Evolutionary conservation across 2,888 invertebrate genomes (phyloP).

Genomic region (Teleiodes luculella): DNA sequence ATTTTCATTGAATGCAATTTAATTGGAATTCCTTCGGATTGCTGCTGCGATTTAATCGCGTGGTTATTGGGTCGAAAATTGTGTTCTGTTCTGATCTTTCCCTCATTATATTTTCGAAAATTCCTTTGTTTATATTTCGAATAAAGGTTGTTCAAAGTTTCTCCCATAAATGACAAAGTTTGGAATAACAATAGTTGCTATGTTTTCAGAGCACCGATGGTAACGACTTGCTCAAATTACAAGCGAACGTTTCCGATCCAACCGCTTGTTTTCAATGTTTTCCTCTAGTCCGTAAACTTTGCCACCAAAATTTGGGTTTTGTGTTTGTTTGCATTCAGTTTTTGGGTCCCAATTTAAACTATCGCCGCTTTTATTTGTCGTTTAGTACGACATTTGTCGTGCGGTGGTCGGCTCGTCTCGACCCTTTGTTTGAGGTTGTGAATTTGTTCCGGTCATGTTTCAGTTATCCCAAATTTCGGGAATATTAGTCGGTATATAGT

Average conservation of each 20-base stretch:
- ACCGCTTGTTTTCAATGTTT: conserved; percentile 62
- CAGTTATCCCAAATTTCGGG: conserved; percentile 51
- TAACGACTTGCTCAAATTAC: conserved; percentile 45
- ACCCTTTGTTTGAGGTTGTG: conserved; percentile 62
- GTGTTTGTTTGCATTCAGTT: conserved; percentile 71
- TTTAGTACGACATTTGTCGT: conserved; percentile 70
- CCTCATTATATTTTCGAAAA: neutral
- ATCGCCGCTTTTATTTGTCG: conserved; percentile 74
- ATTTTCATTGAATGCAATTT: conserved; percentile 71
- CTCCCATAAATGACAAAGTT: neutral
- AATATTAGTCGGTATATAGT: conserved; percentile 60
- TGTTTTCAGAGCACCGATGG: conserved; percentile 15
- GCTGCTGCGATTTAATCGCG: conserved; percentile 49
- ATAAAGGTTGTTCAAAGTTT: conserved; percentile 6
- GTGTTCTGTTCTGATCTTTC: conserved; percentile 16
- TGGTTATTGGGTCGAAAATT: conserved; percentile 42
- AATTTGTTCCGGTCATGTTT: conserved; percentile 58
- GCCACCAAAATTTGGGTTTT: conserved; percentile 48
- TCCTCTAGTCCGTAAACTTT: conserved; percentile 59
- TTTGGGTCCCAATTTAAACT: conserved; percentile 75
- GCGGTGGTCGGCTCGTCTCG: conserved; percentile 44
- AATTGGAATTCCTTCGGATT: conserved; percentile 60
- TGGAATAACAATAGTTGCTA: conserved; percentile 16
- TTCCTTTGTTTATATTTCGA: conserved; percentile 1
- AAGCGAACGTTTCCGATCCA: conserved; percentile 51